Base-by-base conservation (phyloP, 64 coral and sea anemone species). In the Porites australiensis region DNA sequence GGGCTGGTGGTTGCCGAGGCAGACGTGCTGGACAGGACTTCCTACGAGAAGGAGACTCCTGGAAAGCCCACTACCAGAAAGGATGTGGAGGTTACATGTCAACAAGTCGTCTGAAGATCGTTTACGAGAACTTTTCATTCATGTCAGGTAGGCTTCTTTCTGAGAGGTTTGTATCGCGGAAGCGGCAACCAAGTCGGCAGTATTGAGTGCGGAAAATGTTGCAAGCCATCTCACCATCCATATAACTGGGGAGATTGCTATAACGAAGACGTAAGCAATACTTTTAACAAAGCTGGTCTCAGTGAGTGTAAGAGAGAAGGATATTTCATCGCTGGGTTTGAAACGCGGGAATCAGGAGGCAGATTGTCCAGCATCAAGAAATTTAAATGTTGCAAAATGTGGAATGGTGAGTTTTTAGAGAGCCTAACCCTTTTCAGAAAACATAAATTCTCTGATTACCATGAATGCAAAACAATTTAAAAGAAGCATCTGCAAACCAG, bases 191-290 rank as follows among this genome's bases (percentile, higher is more conserved):
- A 68, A 23, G 58, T 91, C 4, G 58, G 22, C 10, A 83, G 47
- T n/a, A 43, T 91, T 9, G 79, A 91, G 12, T 13, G 72, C 68
- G 79, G 79, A 44, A 91, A 91, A 27, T 91, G 89, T 51, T 82
- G 79, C 13, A 82, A 82, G 22, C 58, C 79, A 14, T 82, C 79
- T 15, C 79, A 82, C 3, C 79, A 82, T 60, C 79, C 79, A 14
- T 82, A 82, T 60, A 12, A 63, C 10, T 62, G 37, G 22, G 55
- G 58, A 60, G 27, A 82, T 13, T 82, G 79, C 79, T 82, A 82
- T 82, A 8, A 47, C 23, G 79, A 82, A 43, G 79, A 82, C 79
- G 79, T 82, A 0, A 82, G 79, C 58, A 44, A 82, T 13, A 82
- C 79, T 0, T 82, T 64, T 16, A 46, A 82, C 58, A 82, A 64